Conservation (phyloP, 1,140 invertebrate species). For the Lordiphosa clarofinis region DNA sequence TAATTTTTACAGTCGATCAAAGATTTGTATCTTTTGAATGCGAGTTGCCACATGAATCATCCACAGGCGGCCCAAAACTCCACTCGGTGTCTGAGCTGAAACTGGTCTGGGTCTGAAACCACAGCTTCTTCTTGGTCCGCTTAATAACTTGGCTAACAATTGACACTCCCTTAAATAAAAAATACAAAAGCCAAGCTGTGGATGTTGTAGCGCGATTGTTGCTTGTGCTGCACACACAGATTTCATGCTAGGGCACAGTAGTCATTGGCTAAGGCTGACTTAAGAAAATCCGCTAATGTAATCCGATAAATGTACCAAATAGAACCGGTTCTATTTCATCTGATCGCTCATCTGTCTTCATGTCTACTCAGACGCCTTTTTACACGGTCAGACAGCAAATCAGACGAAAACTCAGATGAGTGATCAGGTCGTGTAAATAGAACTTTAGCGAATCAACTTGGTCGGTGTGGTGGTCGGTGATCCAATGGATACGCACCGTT, state of each 20-base stretch:
- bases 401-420: too few relatives aligned
- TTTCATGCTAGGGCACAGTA: constrained; percentile 19
- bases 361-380: too few relatives aligned
- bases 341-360: too few relatives aligned
- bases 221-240: constrained; percentile 15
- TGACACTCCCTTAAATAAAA: constrained; percentile 69
- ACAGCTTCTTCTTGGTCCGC: constrained; percentile 48
- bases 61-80: constrained; percentile 42
- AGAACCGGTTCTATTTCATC: too few relatives aligned
- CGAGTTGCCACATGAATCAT: constrained; percentile 70
- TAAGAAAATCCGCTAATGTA: too few relatives aligned
- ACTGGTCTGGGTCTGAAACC: constrained; percentile 22
- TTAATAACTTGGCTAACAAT: constrained; percentile 77
- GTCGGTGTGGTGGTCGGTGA: too few relatives aligned
- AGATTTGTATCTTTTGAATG: constrained; percentile 65
- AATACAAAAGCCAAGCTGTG: constrained; percentile 24
- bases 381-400: too few relatives aligned
- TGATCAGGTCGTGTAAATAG: too few relatives aligned
- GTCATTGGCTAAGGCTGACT: constrained; percentile 26
- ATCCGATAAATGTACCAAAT: too few relatives aligned
- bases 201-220: constrained; percentile 34
- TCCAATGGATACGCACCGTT: too few relatives aligned
- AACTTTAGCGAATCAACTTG: too few relatives aligned
- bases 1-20: constrained; percentile 77
- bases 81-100: constrained; percentile 25